A percentile compares a stretch with the other conserved stretches of the same genome.
Evolutionary conservation across 2,797 vertebrate genomes (phyloP).

Genomic region (Pseudomugil gertrudae): DNA sequence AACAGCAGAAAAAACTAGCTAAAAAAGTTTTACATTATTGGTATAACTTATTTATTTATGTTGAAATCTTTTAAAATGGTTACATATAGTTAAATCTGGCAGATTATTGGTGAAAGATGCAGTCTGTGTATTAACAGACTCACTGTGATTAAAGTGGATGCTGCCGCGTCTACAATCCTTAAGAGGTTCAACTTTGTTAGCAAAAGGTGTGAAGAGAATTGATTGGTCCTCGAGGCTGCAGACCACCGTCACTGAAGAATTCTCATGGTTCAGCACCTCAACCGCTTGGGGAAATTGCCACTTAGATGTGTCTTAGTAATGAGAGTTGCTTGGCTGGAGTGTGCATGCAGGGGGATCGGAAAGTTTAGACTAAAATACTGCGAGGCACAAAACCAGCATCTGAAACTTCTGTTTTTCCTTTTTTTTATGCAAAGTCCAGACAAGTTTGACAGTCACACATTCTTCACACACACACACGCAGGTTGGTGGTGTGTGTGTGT

Average conservation of each 20-base stretch:
- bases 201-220: slow-evolving; percentile 28
- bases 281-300: slow-evolving; percentile 31
- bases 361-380: background rate
- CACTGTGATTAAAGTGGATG: slow-evolving; percentile 21
- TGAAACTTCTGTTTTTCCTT: background rate
- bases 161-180: slow-evolving; percentile 27
- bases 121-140: accelerated
- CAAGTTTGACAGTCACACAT: slow-evolving; percentile 42
- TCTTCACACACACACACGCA: no score
- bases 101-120: background rate
- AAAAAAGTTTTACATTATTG: no score
- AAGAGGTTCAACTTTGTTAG: slow-evolving; percentile 36
- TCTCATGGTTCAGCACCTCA: slow-evolving; percentile 43
- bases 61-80: background rate
- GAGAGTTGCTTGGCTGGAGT: slow-evolving; percentile 24
- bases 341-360: slow-evolving; percentile 2
- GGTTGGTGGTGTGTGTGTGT: slow-evolving; percentile 26
- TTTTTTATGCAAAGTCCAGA: background rate
- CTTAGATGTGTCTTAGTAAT: slow-evolving; percentile 36
- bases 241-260: slow-evolving; percentile 29
- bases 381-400: background rate
- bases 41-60: background rate
- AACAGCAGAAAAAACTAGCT: no score
- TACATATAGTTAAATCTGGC: background rate
- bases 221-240: slow-evolving; percentile 42